These are phyloP conservation scores for Echiichthys vipera DNA, from an alignment of 2,797 vertebrate genomes.

Conservation along the genomic window DNA sequence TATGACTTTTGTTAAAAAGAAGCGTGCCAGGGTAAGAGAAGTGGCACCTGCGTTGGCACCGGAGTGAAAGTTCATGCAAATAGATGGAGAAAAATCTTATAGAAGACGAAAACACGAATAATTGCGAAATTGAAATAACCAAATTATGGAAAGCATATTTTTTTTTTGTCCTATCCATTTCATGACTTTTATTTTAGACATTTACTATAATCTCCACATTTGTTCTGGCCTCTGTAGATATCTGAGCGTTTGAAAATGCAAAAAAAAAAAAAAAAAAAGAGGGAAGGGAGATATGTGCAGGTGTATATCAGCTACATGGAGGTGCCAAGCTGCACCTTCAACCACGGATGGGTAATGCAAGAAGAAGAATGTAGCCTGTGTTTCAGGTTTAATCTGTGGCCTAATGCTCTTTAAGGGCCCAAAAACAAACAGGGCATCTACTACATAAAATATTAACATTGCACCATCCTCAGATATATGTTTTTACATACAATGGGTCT, in stretches of 20 bases:
- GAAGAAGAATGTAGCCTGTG: constrained; percentile 54
- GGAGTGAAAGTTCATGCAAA: constrained; percentile 96
- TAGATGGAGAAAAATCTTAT: constrained; percentile 89
- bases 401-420: constrained; percentile 62
- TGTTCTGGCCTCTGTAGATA: constrained; percentile 78
- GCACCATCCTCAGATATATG: constrained; percentile 81
- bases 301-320: constrained; percentile 76
- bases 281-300: constrained; percentile 72
- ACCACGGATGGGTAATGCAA: constrained; percentile 65
- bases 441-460: constrained; percentile 83
- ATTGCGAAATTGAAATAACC: constrained; percentile 64
- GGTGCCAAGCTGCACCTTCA: constrained; percentile 71
- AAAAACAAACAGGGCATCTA: constrained; percentile 55
- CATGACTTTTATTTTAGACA: constrained; percentile 69
- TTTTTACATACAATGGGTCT: constrained; percentile 78
- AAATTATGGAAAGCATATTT: constrained; percentile 62
- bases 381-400: constrained; percentile 57
- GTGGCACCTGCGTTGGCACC: constrained; percentile 88
- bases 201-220: constrained; percentile 66
- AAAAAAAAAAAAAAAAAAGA: constrained; percentile 34
- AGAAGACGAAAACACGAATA: constrained; percentile 80
- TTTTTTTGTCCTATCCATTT: constrained; percentile 71
- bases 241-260: constrained; percentile 64
- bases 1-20: constrained; percentile 96
- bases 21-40: constrained; percentile 90